Evolutionary conservation across 2,888 invertebrate genomes (phyloP), one percentile per base, ranked within the genome.

Genomic region (Mimachlamys varia): DNA sequence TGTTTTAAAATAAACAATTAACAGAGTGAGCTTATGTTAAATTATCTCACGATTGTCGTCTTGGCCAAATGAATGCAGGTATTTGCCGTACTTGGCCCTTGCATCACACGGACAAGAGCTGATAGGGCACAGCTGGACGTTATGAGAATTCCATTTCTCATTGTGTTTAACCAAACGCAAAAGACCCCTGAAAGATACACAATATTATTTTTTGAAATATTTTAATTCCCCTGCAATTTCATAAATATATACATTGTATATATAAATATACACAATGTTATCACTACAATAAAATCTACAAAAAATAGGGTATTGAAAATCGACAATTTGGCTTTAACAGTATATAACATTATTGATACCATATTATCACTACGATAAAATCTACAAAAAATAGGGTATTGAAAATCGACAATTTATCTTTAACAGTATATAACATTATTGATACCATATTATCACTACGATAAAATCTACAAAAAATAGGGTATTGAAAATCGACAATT

Each of bases 61-160:
- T 37, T 89, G 89, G 44, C 89, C 90, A 76, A 92, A 91, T 0
- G 92, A 91, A 17, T 89, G 76, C 12, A 92, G 44, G 49, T 58
- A 92, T 19, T 53, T 12, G 5, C 89, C 90, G 0, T 88, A 88
- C 22, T 50, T 58, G 7, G 89, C 89, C 27, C 91, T 76, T 58
- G 91, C 89, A 38, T 88, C 76, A 89, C 92, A 92, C 19, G 92
- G 91, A 76, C 92, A 91, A 22, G 88, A 76, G 17, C 87, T 13
- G 38, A 19, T 33, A 33, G 55, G 49, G 50, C 89, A 90, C 88
- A 92, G 19, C 22, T 38, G 50, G n/a, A 88, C 2, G 44, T 17
- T 76, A 13, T 38, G 19, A 15, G 58, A n/a, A 37, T n/a, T 19
- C 90, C 90, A 90, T 19, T 27, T 19, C 37, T 22, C n/a, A 88